Conservation (phyloP, 1,140 invertebrate genomes). For the Saxidomus purpurata region DNA sequence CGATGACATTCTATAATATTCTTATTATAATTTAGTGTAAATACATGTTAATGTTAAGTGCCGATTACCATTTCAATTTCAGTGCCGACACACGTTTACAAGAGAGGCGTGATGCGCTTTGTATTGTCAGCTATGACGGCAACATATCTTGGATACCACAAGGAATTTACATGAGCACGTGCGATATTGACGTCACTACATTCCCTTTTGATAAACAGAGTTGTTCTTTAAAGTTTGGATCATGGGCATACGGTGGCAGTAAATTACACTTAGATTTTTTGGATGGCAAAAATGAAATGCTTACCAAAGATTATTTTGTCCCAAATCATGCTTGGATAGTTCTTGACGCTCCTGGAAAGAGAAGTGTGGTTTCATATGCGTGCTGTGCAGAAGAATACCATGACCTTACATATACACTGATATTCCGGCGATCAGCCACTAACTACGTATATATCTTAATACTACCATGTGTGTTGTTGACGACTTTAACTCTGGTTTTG, state of each 20-base stretch:
- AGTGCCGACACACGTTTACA: conserved; percentile 84
- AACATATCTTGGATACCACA: conserved; percentile 98
- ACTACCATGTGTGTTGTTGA: conserved; percentile 86
- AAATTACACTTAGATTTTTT: conserved; percentile 80
- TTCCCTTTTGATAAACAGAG: conserved; percentile 86
- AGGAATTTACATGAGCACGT: conserved; percentile 99
- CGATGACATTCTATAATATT: no score
- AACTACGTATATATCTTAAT: conserved; percentile 86
- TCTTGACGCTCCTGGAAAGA: conserved; percentile 75
- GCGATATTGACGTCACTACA: conserved; percentile 89
- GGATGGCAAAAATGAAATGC: conserved; percentile 47
- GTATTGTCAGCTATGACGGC: conserved; percentile 91
- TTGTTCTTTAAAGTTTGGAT: conserved; percentile 86
- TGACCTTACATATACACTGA: conserved; percentile 84
- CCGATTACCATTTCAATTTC: no score
- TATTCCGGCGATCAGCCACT: conserved; percentile 82
- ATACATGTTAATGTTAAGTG: no score
- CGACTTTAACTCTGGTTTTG: conserved; percentile 85
- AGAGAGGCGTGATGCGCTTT: conserved; percentile 83
- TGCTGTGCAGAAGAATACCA: conserved; percentile 84
- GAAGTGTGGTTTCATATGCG: conserved; percentile 80
- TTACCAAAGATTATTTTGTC: conserved; percentile 80
- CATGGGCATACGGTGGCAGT: conserved; percentile 85
- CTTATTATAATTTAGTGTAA: no score
- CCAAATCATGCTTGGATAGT: conserved; percentile 86